Evolutionary conservation across 1,140 invertebrate genomes (phyloP).

Genomic region (Magallana gigas): DNA sequence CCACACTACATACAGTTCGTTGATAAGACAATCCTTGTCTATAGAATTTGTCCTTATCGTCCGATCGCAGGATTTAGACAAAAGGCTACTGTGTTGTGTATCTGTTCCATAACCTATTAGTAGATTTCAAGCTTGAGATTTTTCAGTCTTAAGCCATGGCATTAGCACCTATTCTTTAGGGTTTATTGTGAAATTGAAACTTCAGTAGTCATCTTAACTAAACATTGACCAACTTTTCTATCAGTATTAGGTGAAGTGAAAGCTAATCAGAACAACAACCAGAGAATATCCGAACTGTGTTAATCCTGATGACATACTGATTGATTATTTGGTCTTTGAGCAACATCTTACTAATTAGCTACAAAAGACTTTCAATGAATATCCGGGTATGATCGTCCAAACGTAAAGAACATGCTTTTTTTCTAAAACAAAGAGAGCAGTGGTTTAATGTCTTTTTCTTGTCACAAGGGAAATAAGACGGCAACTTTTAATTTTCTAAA

Average conservation of each 20-base stretch:
- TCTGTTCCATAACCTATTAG: too few relatives aligned
- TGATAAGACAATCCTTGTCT: too few relatives aligned
- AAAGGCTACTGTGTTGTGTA: too few relatives aligned
- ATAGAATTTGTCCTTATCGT: too few relatives aligned
- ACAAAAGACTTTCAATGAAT: background rate
- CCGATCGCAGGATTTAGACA: too few relatives aligned
- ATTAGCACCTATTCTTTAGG: too few relatives aligned
- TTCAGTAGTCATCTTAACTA: too few relatives aligned
- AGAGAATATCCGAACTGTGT: background rate
- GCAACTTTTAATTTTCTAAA: constrained; percentile 25
- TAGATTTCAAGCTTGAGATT: too few relatives aligned
- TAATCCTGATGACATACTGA: background rate
- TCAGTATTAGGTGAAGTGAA: background rate
- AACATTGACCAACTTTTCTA: too few relatives aligned
- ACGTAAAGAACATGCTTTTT: background rate
- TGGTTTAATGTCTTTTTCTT: constrained; percentile 12
- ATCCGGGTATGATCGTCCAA: background rate
- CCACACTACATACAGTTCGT: too few relatives aligned
- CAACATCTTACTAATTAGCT: constrained; percentile 10
- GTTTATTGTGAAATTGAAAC: too few relatives aligned
- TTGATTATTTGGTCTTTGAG: constrained; percentile 32
- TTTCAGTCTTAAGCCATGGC: too few relatives aligned
- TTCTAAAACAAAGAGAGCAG: background rate
- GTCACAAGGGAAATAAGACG: background rate
- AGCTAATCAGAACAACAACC: background rate